Conservation (phyloP, 2,888 invertebrate genomes). For the Ctena decussata region DNA sequence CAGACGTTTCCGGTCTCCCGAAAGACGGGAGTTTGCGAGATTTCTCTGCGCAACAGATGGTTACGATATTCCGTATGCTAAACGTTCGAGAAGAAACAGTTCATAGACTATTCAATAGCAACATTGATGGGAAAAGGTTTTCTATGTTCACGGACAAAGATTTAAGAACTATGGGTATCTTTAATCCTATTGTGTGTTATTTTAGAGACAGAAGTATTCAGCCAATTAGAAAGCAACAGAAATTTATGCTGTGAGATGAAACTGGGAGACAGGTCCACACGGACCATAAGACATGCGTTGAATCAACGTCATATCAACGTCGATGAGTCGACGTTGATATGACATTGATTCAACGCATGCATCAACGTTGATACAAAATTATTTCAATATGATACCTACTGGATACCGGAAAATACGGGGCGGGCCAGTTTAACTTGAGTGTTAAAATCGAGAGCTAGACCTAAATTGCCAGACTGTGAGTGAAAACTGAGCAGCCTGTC, state of each 20-base stretch:
- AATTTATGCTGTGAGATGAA: conserved; percentile 55
- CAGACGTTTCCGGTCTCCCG: conserved; percentile 71
- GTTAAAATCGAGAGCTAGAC: too few species aligned
- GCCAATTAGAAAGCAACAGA: conserved; percentile 13
- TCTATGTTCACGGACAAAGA: conserved; percentile 79
- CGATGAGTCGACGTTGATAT: too few species aligned
- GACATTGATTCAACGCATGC: too few species aligned
- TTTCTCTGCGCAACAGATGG: conserved; percentile 77
- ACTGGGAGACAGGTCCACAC: too few species aligned
- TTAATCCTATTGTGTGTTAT: conserved; percentile 75
- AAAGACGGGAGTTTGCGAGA: conserved; percentile 79
- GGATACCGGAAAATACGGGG: too few species aligned
- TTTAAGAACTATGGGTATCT: conserved; percentile 73
- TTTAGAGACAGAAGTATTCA: conserved; percentile 69
- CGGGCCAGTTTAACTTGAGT: too few species aligned
- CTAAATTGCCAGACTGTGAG: too few species aligned
- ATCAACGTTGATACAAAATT: too few species aligned
- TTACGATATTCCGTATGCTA: conserved; percentile 77
- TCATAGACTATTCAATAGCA: conserved; percentile 65
- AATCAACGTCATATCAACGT: too few species aligned
- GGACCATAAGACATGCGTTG: too few species aligned
- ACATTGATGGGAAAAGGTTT: conserved; percentile 83
- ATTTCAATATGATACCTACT: too few species aligned
- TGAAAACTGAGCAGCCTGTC: too few species aligned
- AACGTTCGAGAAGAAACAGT: conserved; percentile 72